Evolutionary conservation across 2,113 vertebrate genomes (phyloP).

Genomic region (Cebus imitator): DNA sequence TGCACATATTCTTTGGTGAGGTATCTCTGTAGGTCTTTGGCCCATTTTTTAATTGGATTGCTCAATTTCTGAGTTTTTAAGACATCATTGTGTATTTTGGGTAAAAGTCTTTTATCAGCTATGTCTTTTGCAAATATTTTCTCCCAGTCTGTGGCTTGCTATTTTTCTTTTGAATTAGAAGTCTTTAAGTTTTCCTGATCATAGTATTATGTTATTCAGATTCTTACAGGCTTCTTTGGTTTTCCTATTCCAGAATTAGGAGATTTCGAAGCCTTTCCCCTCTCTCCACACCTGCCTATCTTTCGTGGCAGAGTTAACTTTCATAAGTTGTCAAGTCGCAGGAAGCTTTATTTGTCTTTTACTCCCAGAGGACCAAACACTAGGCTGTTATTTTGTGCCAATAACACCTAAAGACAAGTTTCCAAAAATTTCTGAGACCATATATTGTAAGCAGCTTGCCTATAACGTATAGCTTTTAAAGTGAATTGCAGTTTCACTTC

Average conservation of each 20-base stretch:
- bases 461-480: slow-evolving; percentile 48
- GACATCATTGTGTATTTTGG: not conserved
- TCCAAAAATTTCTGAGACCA: slow-evolving; percentile 39
- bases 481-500: slow-evolving; percentile 38
- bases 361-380: slow-evolving; percentile 7
- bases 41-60: not conserved
- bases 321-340: slow-evolving; percentile 32
- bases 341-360: slow-evolving; percentile 63
- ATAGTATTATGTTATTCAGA: not conserved
- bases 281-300: not conserved
- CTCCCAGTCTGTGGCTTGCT: not conserved
- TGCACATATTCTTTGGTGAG: not conserved
- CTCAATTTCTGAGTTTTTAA: not conserved
- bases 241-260: not conserved
- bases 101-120: not conserved
- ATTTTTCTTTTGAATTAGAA: not conserved
- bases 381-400: slow-evolving; percentile 41
- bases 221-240: not conserved
- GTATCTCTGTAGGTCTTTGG: not conserved
- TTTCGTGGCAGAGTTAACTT: slow-evolving; percentile 52
- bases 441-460: slow-evolving; percentile 30
- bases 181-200: not conserved
- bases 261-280: not conserved
- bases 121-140: not conserved
- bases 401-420: slow-evolving; percentile 59